Evolutionary conservation across 2,113 vertebrate genomes (phyloP), one percentile per base, ranked within the genome.

Genomic region (Platysteira castanea): DNA sequence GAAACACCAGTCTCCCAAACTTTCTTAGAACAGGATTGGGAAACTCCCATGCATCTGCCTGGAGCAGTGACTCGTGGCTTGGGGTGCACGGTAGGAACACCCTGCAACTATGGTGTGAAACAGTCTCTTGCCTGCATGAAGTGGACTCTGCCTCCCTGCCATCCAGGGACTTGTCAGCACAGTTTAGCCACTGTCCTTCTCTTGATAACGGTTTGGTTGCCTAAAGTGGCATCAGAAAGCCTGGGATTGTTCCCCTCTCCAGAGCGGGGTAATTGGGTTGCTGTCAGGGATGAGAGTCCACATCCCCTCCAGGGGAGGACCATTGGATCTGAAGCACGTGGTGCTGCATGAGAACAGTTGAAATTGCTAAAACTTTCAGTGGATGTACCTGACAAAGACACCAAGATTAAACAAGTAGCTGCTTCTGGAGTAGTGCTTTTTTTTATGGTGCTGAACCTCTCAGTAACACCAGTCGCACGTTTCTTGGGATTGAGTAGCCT

Each of bases 381-480:
- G 23, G 6, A 8, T 46, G 7, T 41, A n/a, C 31, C 22, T 2
- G 1, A 9, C 37, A 59, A 85, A 65, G 15, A 12, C 44, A 30
- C 19, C 2, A 24, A n/a, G 22, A 30, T 44, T 83, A 41, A 65
- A 28, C 8, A 53, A n/a, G 26, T 6, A 9, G 7, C 39, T 84
- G 28, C 28, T 87, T 65, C 59, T 73, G 28, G 20, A 39, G 27
- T 9, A 59, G 7, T 41, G n/a, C 2, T 61, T 87, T 18, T 18
- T 31, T 53, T 30, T 31, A 30, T 1, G 63, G 24, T 57, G 14
- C 13, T 44, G 53, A 57, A 39, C 39, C 59, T 44, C 46, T 74
- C 24, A 12, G 26, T 28, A 50, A 14, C 5, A 26, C 2, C 2
- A 19, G 24, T n/a, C 0, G 0, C 47, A 7, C 1, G 1, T 57